phyloP scores from a whole-genome alignment of 1,140 invertebrate species.

The Cecropterus lyciades region DNA sequence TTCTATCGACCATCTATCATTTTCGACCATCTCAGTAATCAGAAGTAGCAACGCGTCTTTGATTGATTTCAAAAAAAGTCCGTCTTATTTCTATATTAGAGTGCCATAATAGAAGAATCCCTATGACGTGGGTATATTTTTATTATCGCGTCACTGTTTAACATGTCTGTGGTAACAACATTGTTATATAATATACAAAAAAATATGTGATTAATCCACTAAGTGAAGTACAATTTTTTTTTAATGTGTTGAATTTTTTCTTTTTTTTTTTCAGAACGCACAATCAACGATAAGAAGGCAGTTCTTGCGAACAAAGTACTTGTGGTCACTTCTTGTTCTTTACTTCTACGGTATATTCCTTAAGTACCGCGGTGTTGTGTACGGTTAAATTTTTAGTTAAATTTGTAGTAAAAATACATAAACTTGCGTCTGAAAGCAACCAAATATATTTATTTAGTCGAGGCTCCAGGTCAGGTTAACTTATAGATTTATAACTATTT shows the following conservation, averaged over 20 bases:
- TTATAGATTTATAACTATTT: slow-evolving; percentile 2
- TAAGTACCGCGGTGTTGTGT: slow-evolving; percentile 39
- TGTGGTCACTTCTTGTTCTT: slow-evolving; percentile 63
- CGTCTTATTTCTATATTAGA: too few species aligned
- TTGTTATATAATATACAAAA: background rate
- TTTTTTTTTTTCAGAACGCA: slow-evolving; percentile 62
- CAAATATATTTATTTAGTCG: slow-evolving; percentile 31
- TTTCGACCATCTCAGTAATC: too few species aligned
- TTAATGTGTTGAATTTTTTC: slow-evolving; percentile 9
- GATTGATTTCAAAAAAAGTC: too few species aligned
- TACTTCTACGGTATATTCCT: slow-evolving; percentile 66
- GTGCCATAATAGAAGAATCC: too few species aligned
- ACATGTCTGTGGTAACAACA: too few species aligned
- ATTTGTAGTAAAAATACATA: slow-evolving; percentile 6
- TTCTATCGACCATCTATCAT: too few species aligned
- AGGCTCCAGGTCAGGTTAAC: background rate
- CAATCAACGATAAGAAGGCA: slow-evolving; percentile 48
- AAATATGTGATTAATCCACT: too few species aligned
- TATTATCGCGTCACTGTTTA: too few species aligned
- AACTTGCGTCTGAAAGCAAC: slow-evolving; percentile 21
- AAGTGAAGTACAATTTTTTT: too few species aligned
- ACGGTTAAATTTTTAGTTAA: slow-evolving; percentile 26
- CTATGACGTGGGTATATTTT: too few species aligned
- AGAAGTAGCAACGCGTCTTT: too few species aligned
- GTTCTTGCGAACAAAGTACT: slow-evolving; percentile 58